Evolutionary conservation across 2,888 invertebrate genomes (phyloP).

Genomic region (Timema podura): DNA sequence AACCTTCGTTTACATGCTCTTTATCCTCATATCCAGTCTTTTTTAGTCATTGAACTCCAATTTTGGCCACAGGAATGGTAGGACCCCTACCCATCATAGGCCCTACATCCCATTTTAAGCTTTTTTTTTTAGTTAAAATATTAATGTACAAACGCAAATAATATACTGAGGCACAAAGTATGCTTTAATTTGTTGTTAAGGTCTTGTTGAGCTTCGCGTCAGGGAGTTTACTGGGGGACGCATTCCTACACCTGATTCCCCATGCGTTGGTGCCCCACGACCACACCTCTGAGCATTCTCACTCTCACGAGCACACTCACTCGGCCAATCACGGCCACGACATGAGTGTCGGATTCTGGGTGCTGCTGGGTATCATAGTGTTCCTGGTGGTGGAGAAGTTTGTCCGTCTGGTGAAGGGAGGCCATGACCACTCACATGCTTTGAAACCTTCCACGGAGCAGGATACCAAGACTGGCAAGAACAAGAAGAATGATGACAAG

Average conservation of each 20-base stretch:
- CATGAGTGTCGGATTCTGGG: conserved; percentile 90
- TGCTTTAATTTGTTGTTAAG: conserved; percentile 48
- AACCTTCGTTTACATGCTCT: too few relatives aligned
- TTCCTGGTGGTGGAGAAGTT: conserved; percentile 92
- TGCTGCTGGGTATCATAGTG: conserved; percentile 86
- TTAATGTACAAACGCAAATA: too few relatives aligned
- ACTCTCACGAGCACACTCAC: conserved; percentile 44
- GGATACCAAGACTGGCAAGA: conserved; percentile 33
- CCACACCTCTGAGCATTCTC: conserved; percentile 39
- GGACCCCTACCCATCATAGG: too few relatives aligned
- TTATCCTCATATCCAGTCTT: too few relatives aligned
- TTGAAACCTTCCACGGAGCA: background rate
- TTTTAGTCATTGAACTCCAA: too few relatives aligned
- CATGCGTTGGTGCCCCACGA: conserved; percentile 73
- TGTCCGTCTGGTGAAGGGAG: conserved; percentile 81
- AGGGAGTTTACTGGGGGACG: conserved; percentile 94
- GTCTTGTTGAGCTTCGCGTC: conserved; percentile 90
- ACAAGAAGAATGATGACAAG: conserved; percentile 36
- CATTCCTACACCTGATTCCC: conserved; percentile 97
- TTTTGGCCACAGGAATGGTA: too few relatives aligned
- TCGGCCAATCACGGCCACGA: conserved; percentile 64
- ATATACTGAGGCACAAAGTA: too few relatives aligned
- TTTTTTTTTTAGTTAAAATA: too few relatives aligned
- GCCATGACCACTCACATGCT: conserved; percentile 70
- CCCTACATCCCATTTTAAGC: too few relatives aligned